Percentiles rank a stretch among this genome's conserved stretches.
Evolutionary conservation across 2,797 vertebrate genomes (phyloP).

Genomic region (Amazona ochrocephala): DNA sequence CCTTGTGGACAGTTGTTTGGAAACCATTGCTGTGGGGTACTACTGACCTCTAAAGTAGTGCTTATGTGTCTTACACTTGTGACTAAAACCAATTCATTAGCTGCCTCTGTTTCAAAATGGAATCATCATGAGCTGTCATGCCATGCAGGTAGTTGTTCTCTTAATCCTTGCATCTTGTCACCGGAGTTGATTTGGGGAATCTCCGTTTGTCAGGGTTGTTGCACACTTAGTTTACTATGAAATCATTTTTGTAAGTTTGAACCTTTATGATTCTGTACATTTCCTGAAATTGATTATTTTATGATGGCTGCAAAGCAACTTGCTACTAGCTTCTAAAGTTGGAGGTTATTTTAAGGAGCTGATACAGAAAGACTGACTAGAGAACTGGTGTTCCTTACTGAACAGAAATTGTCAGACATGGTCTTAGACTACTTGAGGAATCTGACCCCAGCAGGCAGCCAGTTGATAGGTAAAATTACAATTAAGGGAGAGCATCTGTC

Average conservation of each 20-base stretch:
- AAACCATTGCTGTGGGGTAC: not conserved
- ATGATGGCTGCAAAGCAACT: not conserved
- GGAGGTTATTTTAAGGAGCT: conserved; percentile 27
- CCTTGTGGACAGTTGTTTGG: not conserved
- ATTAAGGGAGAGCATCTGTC: conserved; percentile 1
- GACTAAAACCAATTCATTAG: not conserved
- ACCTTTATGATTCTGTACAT: not conserved
- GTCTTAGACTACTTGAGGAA: not conserved
- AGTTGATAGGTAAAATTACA: conserved; percentile 5
- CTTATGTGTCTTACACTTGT: not conserved
- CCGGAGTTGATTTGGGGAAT: not conserved
- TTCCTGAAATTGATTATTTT: not conserved
- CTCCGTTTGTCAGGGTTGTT: not conserved
- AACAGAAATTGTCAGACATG: not conserved
- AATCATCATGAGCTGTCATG: not conserved
- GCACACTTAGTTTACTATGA: not conserved
- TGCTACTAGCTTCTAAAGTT: not conserved
- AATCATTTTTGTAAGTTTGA: not conserved
- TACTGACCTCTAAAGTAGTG: not conserved
- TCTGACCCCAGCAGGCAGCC: conserved; percentile 9
- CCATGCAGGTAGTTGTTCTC: not conserved
- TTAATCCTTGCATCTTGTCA: not conserved
- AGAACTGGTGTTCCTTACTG: not conserved
- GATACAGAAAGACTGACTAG: not conserved
- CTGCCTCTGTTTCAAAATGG: not conserved